phyloP scores from a whole-genome alignment of 1,140 invertebrate genomes.

The Nilaparvata lugens region DNA sequence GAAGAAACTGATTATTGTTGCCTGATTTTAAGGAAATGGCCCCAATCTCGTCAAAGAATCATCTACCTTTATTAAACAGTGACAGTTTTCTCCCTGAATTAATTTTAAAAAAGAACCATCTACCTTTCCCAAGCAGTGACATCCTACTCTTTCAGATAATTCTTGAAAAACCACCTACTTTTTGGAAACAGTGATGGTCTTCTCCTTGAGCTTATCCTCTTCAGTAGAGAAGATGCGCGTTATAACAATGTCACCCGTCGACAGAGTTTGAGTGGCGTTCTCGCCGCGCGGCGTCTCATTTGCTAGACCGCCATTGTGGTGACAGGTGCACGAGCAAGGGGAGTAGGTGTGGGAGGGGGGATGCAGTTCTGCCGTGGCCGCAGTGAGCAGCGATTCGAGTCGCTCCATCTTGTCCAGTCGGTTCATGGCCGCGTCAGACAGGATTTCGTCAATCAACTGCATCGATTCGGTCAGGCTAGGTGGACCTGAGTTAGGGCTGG shows the following conservation, averaged over 20 bases:
- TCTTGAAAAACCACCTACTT: too few species aligned
- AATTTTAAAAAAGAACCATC: too few species aligned
- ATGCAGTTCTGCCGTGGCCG: conserved; percentile 45
- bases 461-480: conserved; percentile 84
- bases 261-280: conserved; percentile 68
- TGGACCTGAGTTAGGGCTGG: conserved; percentile 47
- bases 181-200: not conserved
- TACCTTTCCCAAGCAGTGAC: too few species aligned
- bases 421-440: conserved; percentile 74
- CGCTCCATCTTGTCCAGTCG: conserved; percentile 78
- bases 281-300: conserved; percentile 27
- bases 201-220: conserved; percentile 31
- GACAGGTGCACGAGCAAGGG: conserved; percentile 28
- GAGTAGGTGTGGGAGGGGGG: not conserved
- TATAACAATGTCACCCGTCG: conserved; percentile 88
- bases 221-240: conserved; percentile 80
- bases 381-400: conserved; percentile 72
- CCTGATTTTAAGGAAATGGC: too few species aligned
- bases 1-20: too few species aligned
- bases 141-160: too few species aligned
- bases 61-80: too few species aligned
- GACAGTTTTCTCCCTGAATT: too few species aligned
- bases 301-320: conserved; percentile 21
- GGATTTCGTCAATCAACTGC: conserved; percentile 78
- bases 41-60: too few species aligned